Evolutionary conservation across 2,113 vertebrate species (phyloP).

Genomic region (Romanogobio albipinnatus): DNA sequence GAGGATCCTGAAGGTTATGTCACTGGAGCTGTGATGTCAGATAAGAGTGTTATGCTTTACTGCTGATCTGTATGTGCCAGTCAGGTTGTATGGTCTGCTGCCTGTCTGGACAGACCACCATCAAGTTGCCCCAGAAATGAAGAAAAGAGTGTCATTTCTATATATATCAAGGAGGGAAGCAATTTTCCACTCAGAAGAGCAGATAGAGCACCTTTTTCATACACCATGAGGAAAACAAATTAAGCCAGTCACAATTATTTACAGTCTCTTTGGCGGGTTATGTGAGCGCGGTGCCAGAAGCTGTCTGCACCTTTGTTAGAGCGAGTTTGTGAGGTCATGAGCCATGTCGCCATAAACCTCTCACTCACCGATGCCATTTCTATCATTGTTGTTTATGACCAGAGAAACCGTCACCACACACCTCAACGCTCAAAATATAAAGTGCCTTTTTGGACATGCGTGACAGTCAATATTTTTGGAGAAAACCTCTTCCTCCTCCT

Average conservation of each 20-base stretch:
- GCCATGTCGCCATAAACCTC: neutral
- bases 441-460: neutral
- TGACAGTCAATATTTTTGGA: conserved; percentile 10
- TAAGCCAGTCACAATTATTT: conserved; percentile 40
- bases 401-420: neutral
- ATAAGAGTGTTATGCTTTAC: too few species aligned
- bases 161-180: conserved; percentile 41
- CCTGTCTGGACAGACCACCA: neutral
- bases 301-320: conserved; percentile 26
- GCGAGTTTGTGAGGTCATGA: neutral
- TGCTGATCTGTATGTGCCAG: neutral
- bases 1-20: conserved; percentile 8
- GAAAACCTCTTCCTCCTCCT: neutral
- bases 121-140: conserved; percentile 11
- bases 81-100: neutral
- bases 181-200: conserved; percentile 54
- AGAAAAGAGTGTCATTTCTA: conserved; percentile 5
- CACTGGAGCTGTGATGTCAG: conserved; percentile 13
- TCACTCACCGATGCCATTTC: neutral
- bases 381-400: neutral
- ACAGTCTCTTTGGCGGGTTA: conserved; percentile 9
- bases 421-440: neutral
- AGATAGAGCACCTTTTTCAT: conserved; percentile 46
- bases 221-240: conserved; percentile 56
- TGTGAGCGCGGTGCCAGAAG: conserved; percentile 32